Evolutionary conservation across 2,113 vertebrate genomes (phyloP).

Genomic region (Corvus hawaiiensis): DNA sequence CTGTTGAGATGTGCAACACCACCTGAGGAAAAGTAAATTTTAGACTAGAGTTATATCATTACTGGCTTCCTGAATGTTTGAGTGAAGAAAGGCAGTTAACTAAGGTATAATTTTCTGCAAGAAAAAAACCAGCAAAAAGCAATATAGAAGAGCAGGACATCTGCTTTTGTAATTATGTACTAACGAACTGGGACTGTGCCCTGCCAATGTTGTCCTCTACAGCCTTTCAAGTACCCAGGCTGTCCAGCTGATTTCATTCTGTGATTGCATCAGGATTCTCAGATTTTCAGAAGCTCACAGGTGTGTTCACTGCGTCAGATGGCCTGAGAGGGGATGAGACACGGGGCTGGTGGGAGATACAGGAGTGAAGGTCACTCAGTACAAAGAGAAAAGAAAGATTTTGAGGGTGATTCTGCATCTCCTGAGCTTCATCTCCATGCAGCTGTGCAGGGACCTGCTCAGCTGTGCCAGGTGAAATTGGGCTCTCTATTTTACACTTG

Average conservation of each 20-base stretch:
- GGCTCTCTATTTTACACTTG: neutral
- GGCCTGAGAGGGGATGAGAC: neutral
- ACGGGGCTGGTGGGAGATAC: neutral
- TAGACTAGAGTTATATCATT: neutral
- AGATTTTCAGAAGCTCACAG: neutral
- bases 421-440: neutral
- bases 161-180: conserved; percentile 49
- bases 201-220: conserved; percentile 3
- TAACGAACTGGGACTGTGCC: neutral
- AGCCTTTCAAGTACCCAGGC: conserved; percentile 6
- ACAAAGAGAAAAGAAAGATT: neutral
- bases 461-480: neutral
- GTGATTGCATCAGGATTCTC: neutral
- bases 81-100: conserved; percentile 28
- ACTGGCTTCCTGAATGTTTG: conserved; percentile 12
- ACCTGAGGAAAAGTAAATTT: conserved; percentile 32
- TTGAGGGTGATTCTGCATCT: neutral
- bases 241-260: neutral
- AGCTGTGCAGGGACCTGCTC: neutral
- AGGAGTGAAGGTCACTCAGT: neutral
- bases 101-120: neutral
- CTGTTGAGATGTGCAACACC: neutral
- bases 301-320: neutral
- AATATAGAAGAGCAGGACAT: neutral
- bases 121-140: neutral